Conservation (phyloP, 92 coral and sea anemone genomes). For the Meandrina meandrites region DNA sequence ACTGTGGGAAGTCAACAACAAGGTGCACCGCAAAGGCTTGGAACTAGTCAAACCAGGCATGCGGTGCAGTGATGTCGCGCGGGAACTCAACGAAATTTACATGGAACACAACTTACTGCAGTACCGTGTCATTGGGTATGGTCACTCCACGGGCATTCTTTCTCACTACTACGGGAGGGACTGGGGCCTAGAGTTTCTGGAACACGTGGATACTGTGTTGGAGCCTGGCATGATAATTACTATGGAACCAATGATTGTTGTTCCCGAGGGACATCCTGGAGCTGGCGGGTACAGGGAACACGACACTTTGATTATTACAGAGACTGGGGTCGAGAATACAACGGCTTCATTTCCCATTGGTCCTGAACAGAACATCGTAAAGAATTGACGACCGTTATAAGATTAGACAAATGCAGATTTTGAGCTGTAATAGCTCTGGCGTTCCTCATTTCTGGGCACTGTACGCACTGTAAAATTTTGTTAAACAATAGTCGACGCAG, state of each 20-base stretch:
- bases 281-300: constrained; percentile 96
- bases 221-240: constrained; percentile 93
- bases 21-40: constrained; percentile 86
- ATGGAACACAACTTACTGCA: constrained; percentile 70
- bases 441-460: neutral
- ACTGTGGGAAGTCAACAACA: constrained; percentile 85
- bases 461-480: too few relatives aligned
- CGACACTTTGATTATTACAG: constrained; percentile 78
- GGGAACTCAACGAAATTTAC: constrained; percentile 83
- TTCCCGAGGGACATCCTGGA: constrained; percentile 89
- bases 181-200: constrained; percentile 83
- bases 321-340: constrained; percentile 70
- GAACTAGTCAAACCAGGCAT: constrained; percentile 86
- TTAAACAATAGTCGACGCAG: too few relatives aligned
- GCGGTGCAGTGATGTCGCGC: constrained; percentile 83
- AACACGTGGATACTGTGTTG: constrained; percentile 79
- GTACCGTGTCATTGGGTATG: constrained; percentile 89
- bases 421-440: too few relatives aligned
- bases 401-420: neutral
- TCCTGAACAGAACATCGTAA: constrained; percentile 69
- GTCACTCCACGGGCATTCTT: constrained; percentile 89
- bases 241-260: constrained; percentile 93
- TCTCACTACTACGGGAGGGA: constrained; percentile 93
- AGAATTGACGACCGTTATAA: constrained; percentile 32
- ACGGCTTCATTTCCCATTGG: constrained; percentile 82